Evolutionary conservation across 1,140 invertebrate species (phyloP), one percentile per base, ranked within the genome.

Genomic region (Trichomalopsis sarcophagae): DNA sequence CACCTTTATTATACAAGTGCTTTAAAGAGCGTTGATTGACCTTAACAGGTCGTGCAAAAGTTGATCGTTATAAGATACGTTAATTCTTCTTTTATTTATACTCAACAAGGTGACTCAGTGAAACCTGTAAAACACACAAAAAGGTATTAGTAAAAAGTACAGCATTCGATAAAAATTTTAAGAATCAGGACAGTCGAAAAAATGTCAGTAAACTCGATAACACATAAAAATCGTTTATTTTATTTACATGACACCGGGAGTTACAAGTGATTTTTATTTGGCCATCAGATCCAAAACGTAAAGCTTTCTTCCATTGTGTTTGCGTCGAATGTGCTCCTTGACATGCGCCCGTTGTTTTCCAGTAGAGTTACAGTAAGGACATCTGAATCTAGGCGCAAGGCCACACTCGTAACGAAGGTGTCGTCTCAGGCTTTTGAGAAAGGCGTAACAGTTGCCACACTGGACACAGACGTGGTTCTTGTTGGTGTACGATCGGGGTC

Each of bases 301-400:
- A 7, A 82, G 17, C 23, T 36, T 30, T 17, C 73, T 55, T 23
- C 47, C 47, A 30, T 79, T 71, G 40, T 89, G 88, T 40, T 87
- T 86, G 0, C 84, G 86, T 14, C 84, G 84, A 44, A 89, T 82
- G 69, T 89, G 88, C 4, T 87, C 84, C 0, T 87, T 81, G 5
- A 88, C 85, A n/a, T 89, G 88, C 0, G 87, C 86, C 0, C 86
- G 90, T 27, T 91, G 91, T 79, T 91, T 90, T 79, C 90, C 90
- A 21, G 87, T 90, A 36, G 91, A 88, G n/a, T 89, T 82, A 84
- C 94, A 94, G 82, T 91, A 88, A 11, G 92, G 93, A 87, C 94
- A 95, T 66, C 93, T 91, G 86, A 94, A 93, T 86, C 92, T 90
- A 9, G 94, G 94, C 79, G 94, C 94, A 10, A 94, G 91, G 7